Evolutionary conservation across 2,113 vertebrate genomes (phyloP).

Genomic region (Scolopax mira): DNA sequence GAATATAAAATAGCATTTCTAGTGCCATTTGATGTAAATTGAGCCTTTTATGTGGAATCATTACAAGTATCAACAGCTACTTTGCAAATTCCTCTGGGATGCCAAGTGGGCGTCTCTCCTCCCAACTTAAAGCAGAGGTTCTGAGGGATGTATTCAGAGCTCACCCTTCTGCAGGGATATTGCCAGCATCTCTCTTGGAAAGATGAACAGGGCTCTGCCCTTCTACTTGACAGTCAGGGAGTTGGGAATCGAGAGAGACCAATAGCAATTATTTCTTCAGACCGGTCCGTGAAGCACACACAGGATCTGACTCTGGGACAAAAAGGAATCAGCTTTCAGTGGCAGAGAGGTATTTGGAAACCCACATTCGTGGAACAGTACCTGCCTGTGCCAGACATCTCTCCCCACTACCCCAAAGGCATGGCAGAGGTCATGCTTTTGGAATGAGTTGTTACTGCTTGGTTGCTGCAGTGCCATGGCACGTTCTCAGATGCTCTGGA

Average conservation of each 20-base stretch:
- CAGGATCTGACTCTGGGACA: background rate
- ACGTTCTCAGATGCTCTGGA: background rate
- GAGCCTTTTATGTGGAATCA: conserved; percentile 49
- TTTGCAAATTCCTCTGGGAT: conserved; percentile 15
- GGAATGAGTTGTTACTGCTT: background rate
- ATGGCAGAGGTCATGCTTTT: background rate
- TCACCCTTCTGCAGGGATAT: background rate
- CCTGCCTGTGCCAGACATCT: background rate
- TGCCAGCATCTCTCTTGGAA: background rate
- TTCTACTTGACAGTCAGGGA: fast-evolving
- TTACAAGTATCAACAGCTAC: conserved; percentile 23
- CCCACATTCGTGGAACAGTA: background rate
- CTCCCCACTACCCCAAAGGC: background rate
- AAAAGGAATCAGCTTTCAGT: background rate
- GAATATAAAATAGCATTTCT: conserved; percentile 35
- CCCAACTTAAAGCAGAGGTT: background rate
- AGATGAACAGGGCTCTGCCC: background rate
- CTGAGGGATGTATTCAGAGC: background rate
- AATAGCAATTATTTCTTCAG: background rate
- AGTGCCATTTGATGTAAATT: conserved; percentile 48
- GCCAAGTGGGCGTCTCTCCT: background rate
- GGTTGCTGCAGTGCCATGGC: background rate
- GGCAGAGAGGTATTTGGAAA: background rate
- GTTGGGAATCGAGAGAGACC: background rate
- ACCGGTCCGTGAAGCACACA: background rate